Evolutionary conservation across 2,113 vertebrate genomes (phyloP), one percentile per base, ranked within the genome.

Genomic region (Triplophysa siluroides): DNA sequence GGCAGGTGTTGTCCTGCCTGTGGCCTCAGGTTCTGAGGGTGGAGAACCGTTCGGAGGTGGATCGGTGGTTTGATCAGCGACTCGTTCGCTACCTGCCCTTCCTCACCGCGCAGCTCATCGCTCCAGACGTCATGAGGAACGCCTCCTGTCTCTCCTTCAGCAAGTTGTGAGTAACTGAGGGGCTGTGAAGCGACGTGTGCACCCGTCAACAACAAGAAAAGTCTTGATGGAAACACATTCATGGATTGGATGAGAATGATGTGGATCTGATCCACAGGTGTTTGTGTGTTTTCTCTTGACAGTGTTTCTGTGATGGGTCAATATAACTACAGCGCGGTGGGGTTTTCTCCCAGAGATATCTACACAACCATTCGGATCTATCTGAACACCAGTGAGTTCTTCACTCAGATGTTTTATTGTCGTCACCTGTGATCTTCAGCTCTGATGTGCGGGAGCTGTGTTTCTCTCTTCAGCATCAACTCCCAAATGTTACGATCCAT

Each of bases 91-190:
- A 93, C 86, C 21, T 91, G 83, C 45, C 1, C 12, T 90, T 89
- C 82, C 89, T 94, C 84, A 90, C 78, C n/a, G 89, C 83, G 83
- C 81, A 58, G 43, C 81, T 92, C 72, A 85, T 93, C 83, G 81
- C 64, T 78, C 82, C 89, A 45, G 19, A 6, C 0, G n/a, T n/a
- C 61, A 88, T 88, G 16, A 11, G 69, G 33, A 85, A 76, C 56
- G 63, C 90, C 54, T 86, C 88, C 76, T 93, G 93, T 52, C 11
- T 88, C 14, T 85, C 89, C 66, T 94, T 93, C 87, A 85, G 85
- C 33, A 90, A 89, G 16, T 65, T 93, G 93, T 93, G 91, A 19
- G 88, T 77, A 47, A 50, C 43, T 41, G 8, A 69, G 8, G 4
- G 2, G 18, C 41, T 43, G 4, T 45, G 3, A 29, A 29, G 29